phyloP scores from a whole-genome alignment of 2,113 vertebrate genomes.

The Arothron firmamentum region DNA sequence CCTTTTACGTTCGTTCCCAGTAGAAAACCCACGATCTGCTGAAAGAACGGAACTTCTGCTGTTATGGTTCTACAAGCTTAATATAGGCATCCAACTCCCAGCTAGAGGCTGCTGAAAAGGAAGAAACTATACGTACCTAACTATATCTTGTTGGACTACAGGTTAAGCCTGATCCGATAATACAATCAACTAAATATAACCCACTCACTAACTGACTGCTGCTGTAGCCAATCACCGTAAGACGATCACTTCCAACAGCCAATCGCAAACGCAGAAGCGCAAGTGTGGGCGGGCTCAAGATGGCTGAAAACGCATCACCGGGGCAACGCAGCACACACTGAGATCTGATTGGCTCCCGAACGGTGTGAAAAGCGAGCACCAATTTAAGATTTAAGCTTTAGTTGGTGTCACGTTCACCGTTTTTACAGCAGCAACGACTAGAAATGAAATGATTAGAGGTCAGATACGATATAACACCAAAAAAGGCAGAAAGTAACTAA shows the following conservation, averaged over 20 bases:
- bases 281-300: constrained; percentile 34
- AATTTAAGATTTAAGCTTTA: too few relatives aligned
- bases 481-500: too few relatives aligned
- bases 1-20: constrained; percentile 32
- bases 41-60: background rate
- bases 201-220: constrained; percentile 39
- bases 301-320: constrained; percentile 68
- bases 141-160: constrained; percentile 21
- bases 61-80: background rate
- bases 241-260: constrained; percentile 11
- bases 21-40: constrained; percentile 23
- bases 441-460: too few relatives aligned
- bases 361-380: too few relatives aligned
- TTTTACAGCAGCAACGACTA: too few relatives aligned
- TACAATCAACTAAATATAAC: constrained; percentile 75
- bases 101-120: constrained; percentile 16
- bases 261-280: constrained; percentile 38
- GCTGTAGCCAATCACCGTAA: constrained; percentile 24
- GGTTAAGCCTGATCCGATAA: constrained; percentile 70
- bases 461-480: too few relatives aligned
- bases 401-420: too few relatives aligned
- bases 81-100: too few relatives aligned
- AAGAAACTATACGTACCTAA: constrained; percentile 15
- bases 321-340: constrained; percentile 56
- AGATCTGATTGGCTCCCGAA: background rate